Evolutionary conservation across 2,888 invertebrate genomes (phyloP), one percentile per base, ranked within the genome.

Genomic region (Seladonia tumulorum): DNA sequence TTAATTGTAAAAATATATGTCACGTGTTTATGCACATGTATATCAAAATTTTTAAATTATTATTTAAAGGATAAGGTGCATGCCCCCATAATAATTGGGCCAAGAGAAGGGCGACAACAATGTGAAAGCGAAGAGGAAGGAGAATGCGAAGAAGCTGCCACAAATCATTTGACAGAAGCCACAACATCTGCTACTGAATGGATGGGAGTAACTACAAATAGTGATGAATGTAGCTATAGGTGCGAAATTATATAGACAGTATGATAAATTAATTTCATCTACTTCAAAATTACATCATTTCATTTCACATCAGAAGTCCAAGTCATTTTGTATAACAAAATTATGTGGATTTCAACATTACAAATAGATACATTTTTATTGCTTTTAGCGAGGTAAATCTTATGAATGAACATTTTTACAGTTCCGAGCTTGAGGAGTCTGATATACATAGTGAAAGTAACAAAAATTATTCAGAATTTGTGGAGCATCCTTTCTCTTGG

Each of bases 121-220:
- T 95, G 95, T 86, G 96, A 97, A 91, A 97, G 97, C 84, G 97
- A 97, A 91, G 97, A 96, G 83, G 97, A 97, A 94, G 95, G 94
- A 29, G 95, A 95, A 78, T 97, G 96, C 85, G 96, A 96, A 83
- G 96, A 96, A 57, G 96, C 96, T 87, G 96, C 96, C 72, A 96
- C 96, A 89, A 97, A 95, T 85, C 95, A 95, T 91, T 95, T 95
- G 76, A 96, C 96, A n/a, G 96, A 96, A 89, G 96, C 96, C 77
- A 96, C 96, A 47, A 96, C 96, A 12, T 96, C 96, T 12, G 96
- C 97, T 92, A 97, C 97, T 71, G 98, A 98, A 95, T 98, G 98
- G 98, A 97, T 98, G 95, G 98, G 98, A 84, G 97, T 98, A 87
- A 98, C 98, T 71, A 98, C 98, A 91, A 98, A 98, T 95, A 98